Conservation (phyloP, 2,113 vertebrate genomes). For the Dromas ardeola region DNA sequence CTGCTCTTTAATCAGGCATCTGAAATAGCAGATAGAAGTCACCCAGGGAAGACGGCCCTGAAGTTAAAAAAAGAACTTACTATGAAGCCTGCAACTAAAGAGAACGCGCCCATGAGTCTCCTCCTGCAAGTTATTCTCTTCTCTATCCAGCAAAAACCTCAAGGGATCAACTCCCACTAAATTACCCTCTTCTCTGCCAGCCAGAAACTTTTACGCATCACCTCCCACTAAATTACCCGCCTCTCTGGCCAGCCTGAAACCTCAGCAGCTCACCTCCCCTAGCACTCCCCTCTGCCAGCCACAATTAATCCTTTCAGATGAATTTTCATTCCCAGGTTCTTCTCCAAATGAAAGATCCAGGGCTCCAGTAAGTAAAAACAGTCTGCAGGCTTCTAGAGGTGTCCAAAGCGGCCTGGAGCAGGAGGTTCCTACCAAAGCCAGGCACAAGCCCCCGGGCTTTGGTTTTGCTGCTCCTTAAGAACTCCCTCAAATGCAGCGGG, state of each 20-base stretch:
- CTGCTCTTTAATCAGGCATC: background rate
- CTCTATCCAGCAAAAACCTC: background rate
- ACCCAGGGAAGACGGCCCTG: rapidly evolving
- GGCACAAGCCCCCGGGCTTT: background rate
- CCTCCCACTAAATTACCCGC: background rate
- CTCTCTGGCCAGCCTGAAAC: background rate
- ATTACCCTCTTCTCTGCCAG: constrained; percentile 10
- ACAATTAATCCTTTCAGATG: background rate
- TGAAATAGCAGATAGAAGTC: background rate
- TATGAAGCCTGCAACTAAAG: background rate
- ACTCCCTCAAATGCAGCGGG: background rate
- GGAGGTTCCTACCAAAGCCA: background rate
- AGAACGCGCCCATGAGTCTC: background rate
- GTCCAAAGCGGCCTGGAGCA: background rate
- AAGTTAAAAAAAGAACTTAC: background rate
- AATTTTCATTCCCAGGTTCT: background rate
- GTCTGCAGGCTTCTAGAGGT: background rate
- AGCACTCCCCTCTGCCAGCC: background rate
- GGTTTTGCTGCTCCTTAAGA: background rate
- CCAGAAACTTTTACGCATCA: background rate
- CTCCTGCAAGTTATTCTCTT: background rate
- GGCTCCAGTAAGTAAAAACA: background rate
- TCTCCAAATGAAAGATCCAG: background rate
- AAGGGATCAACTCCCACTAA: background rate
- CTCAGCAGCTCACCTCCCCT: background rate